Conservation (phyloP, 2,888 invertebrate species). For the Pemphredon lugubris region DNA sequence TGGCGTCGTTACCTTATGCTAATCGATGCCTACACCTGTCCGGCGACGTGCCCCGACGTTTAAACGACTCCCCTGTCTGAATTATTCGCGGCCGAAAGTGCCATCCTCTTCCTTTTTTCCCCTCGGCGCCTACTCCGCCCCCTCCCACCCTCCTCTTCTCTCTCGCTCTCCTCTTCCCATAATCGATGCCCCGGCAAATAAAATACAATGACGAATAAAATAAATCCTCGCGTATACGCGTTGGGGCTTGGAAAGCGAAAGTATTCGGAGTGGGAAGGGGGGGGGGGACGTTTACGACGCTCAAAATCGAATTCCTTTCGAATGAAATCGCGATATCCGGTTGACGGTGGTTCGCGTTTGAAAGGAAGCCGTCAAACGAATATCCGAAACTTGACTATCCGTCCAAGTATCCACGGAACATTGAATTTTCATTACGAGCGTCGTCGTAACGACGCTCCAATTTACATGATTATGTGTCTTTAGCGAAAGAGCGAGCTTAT, state of each 20-base stretch:
- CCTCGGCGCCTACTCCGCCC: constrained; percentile 36
- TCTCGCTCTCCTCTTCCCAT: background rate
- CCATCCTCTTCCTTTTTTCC: constrained; percentile 46
- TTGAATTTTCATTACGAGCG: background rate
- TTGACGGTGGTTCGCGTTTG: too few relatives aligned
- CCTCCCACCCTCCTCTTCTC: constrained; percentile 3
- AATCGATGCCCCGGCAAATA: constrained; percentile 32
- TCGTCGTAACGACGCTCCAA: constrained; percentile 19
- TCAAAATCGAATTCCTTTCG: background rate
- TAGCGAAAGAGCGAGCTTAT: constrained; percentile 39
- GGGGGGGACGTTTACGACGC: too few relatives aligned
- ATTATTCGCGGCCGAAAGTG: constrained; percentile 66
- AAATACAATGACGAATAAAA: constrained; percentile 33
- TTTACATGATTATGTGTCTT: constrained; percentile 33
- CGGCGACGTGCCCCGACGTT: constrained; percentile 67
- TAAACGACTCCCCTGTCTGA: constrained; percentile 66
- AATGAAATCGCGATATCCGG: background rate
- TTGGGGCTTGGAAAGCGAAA: constrained; percentile 3
- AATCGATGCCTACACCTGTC: constrained; percentile 77
- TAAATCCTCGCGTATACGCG: constrained; percentile 3
- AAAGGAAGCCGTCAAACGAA: background rate
- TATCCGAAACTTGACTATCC: too few relatives aligned
- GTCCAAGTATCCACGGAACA: background rate
- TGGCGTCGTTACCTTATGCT: constrained; percentile 77
- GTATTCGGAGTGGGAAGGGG: too few relatives aligned